Evolutionary conservation across 2,888 invertebrate genomes (phyloP), one percentile per base, ranked within the genome.

Genomic region (Craniophora ligustri): DNA sequence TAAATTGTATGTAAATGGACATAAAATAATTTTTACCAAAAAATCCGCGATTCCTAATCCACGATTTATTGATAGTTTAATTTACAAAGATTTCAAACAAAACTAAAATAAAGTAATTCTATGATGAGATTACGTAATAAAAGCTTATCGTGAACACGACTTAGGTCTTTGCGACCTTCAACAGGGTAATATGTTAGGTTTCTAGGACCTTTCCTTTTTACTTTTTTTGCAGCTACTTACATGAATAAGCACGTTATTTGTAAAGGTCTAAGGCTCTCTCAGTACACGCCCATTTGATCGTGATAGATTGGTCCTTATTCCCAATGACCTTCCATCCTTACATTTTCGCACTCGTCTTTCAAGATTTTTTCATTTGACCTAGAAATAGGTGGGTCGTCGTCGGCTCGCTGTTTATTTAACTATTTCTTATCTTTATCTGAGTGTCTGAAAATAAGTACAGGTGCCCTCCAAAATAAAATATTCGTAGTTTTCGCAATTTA

Each of bases 231-330:
- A 18, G 13, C n/a, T 48, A 16, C 40, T 47, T 40, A 45, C 61
- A 26, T 56, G 49, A 40, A 54, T 61, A 48, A 57, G 48, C 53
- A 48, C 35, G 53, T 57, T 54, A 57, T 67, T 65, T 57, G 48
- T 38, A 46, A 68, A 62, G 61, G 62, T 34, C 48, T 40, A 39
- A 59, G 21, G 18, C 45, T 50, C 51, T 51, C 18, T 47, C 48
- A 32, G 53, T 39, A 18, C 42, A 51, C 67, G 41, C 56, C 53
- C 46, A 57, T 60, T 67, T 54, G 64, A 55, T 63, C 59, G 48
- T 64, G 69, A 70, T 67, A 48, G 67, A 69, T 69, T 36, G 59
- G 26, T n/a, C 21, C 32, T 47, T 48, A 56, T 64, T 64, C 54
- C 38, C 11, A 46, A 31, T 34, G 40, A 54, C 71, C 64, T 70